A percentile compares a stretch with the other conserved stretches of the same genome.
These are phyloP conservation scores for Lapara coniferarum DNA, from an alignment of 2,888 invertebrate species.

Conservation along the genomic window DNA sequence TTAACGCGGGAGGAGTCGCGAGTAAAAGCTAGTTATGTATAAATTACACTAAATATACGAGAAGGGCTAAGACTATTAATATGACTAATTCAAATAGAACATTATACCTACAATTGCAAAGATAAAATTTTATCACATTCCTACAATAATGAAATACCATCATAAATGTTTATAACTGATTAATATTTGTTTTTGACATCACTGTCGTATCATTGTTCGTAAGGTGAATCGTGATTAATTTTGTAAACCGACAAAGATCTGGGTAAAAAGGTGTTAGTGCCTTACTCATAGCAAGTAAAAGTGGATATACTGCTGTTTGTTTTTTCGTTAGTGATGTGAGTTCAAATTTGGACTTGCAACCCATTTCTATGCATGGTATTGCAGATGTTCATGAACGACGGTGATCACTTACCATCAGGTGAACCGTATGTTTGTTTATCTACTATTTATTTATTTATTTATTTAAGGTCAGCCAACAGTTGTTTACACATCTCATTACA, in stretches of 20 bases:
- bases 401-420: too few species aligned
- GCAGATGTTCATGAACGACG: too few species aligned
- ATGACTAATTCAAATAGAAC: neutral
- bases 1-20: too few species aligned
- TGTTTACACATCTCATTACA: too few species aligned
- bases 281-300: neutral
- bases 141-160: neutral
- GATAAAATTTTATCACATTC: conserved; percentile 5
- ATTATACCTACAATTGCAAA: neutral
- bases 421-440: too few species aligned
- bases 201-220: neutral
- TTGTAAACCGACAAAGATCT: conserved; percentile 7
- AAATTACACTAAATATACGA: too few species aligned
- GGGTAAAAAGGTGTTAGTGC: neutral
- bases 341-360: too few species aligned
- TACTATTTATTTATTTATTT: too few species aligned
- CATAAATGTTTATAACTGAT: conserved; percentile 10
- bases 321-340: neutral
- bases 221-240: conserved; percentile 13
- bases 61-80: too few species aligned
- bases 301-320: neutral
- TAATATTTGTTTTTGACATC: conserved; percentile 5
- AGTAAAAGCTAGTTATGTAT: too few species aligned
- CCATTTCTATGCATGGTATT: too few species aligned
- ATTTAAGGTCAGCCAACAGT: too few species aligned